Percentiles rank a stretch among this genome's conserved stretches.
phyloP scores from a whole-genome alignment of 2,113 vertebrate genomes.

The Gymnogyps californianus region DNA sequence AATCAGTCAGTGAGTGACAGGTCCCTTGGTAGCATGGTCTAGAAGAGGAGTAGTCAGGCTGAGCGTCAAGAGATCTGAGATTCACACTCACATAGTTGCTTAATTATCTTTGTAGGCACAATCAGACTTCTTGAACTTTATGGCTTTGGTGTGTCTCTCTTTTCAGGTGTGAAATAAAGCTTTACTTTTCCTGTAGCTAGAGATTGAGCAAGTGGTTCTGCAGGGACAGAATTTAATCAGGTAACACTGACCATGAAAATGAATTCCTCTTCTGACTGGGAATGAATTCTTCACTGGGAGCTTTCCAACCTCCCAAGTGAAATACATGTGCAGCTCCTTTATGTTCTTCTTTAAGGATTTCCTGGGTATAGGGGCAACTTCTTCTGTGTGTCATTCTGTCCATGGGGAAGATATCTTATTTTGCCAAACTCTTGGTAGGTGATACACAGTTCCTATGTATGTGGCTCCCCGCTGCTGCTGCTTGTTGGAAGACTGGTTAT shows the following conservation, averaged over 20 bases:
- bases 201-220: neutral
- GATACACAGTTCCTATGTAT: fast-evolving
- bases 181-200: neutral
- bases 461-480: neutral
- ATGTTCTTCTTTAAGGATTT: neutral
- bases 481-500: fast-evolving
- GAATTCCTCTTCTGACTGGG: neutral
- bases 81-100: neutral
- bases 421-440: neutral
- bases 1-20: neutral
- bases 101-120: neutral
- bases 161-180: neutral
- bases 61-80: neutral
- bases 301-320: neutral
- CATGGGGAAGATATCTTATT: fast-evolving
- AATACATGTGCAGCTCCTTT: neutral
- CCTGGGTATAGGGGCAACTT: neutral
- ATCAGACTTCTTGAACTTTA: neutral
- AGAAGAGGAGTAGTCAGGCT: neutral
- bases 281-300: neutral
- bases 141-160: neutral
- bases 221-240: neutral
- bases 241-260: neutral
- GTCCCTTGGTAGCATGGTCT: neutral
- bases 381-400: neutral